These are phyloP conservation scores for Myotis lucifugus DNA, from an alignment of 2,113 vertebrate species.

Conservation along the genomic window DNA sequence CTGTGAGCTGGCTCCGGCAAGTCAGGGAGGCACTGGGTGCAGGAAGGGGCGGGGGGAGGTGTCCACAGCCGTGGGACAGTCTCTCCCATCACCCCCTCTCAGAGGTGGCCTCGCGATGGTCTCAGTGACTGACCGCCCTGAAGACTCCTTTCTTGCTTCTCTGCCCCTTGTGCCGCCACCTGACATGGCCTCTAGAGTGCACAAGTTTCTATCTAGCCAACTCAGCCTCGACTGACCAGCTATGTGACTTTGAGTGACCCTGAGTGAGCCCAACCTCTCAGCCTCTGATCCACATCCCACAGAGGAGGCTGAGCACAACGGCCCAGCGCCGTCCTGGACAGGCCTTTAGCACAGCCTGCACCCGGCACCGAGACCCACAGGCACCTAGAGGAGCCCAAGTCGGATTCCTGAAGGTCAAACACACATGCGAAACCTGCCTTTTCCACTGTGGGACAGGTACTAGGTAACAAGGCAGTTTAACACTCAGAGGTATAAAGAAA, in stretches of 20 bases:
- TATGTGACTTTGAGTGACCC: neutral
- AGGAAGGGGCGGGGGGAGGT: neutral
- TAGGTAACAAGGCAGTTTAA: neutral
- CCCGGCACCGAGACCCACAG: neutral
- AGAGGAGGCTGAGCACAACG: neutral
- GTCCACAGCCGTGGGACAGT: neutral
- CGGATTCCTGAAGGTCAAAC: neutral
- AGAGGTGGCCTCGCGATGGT: neutral
- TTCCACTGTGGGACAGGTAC: accelerated
- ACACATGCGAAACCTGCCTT: accelerated
- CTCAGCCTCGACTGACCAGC: neutral
- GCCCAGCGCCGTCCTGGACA: too few relatives aligned
- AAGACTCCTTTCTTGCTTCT: neutral
- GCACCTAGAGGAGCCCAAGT: neutral
- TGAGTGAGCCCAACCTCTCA: neutral
- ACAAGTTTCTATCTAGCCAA: neutral
- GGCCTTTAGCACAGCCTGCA: neutral
- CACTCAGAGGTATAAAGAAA: neutral
- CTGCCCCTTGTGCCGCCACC: neutral
- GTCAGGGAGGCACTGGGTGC: accelerated
- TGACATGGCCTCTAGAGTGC: neutral
- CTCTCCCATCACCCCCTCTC: neutral
- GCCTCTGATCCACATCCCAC: neutral
- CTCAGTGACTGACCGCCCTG: neutral
- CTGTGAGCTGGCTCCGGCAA: neutral